These are phyloP conservation scores for Pinctada fucata DNA, from an alignment of 2,888 invertebrate species.

Conservation along the genomic window DNA sequence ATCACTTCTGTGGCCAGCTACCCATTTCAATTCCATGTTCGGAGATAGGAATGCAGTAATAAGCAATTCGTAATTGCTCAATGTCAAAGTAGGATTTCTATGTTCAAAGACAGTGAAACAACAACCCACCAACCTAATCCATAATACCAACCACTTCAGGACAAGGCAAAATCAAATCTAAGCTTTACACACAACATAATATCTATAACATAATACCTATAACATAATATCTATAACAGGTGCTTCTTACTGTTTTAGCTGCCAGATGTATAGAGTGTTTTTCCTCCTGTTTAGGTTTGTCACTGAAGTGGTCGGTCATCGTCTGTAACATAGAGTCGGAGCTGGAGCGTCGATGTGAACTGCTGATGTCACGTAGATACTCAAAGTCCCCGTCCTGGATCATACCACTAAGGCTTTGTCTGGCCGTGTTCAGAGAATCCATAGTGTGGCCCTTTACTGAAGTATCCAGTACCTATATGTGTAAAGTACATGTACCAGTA, in stretches of 20 bases:
- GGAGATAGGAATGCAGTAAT: too few relatives aligned
- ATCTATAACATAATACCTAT: too few relatives aligned
- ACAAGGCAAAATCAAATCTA: too few relatives aligned
- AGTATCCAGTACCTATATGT: constrained; percentile 75
- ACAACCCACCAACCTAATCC: too few relatives aligned
- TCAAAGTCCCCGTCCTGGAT: constrained; percentile 64
- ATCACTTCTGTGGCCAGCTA: too few relatives aligned
- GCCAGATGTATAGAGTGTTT: constrained; percentile 78
- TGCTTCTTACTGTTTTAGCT: constrained; percentile 80
- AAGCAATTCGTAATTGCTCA: too few relatives aligned
- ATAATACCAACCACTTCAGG: too few relatives aligned
- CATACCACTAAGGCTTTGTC: constrained; percentile 63
- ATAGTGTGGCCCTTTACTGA: constrained; percentile 74
- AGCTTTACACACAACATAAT: too few relatives aligned
- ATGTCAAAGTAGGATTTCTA: too few relatives aligned
- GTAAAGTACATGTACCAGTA: neutral
- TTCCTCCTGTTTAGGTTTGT: constrained; percentile 35
- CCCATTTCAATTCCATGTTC: too few relatives aligned
- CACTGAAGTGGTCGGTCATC: constrained; percentile 37
- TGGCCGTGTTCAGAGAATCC: constrained; percentile 63
- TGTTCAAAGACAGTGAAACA: too few relatives aligned
- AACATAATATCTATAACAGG: too few relatives aligned
- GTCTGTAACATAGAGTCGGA: constrained; percentile 42
- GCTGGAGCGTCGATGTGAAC: constrained; percentile 32
- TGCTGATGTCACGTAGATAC: constrained; percentile 43